Conservation (phyloP, 2,888 invertebrate species). For the Acrobasis repandana region DNA sequence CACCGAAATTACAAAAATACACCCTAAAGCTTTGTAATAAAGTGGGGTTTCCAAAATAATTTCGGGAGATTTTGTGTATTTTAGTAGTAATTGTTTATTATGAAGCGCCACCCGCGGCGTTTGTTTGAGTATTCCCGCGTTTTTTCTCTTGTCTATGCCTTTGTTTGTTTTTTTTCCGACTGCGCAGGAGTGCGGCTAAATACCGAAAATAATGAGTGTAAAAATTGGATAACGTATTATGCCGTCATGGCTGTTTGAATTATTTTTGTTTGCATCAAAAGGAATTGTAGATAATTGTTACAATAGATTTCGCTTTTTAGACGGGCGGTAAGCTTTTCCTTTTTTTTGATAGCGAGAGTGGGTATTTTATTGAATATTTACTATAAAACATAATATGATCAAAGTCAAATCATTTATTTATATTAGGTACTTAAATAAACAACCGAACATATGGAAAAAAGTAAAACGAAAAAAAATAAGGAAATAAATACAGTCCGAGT, state of each 20-base stretch:
- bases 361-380: conserved; percentile 1
- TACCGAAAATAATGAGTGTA: conserved; percentile 58
- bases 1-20: background rate
- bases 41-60: background rate
- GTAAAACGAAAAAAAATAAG: no score
- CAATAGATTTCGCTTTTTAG: conserved; percentile 14
- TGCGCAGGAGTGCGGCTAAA: conserved; percentile 51
- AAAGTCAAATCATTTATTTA: no score
- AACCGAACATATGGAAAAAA: no score
- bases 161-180: conserved; percentile 50
- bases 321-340: conserved; percentile 12
- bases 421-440: no score
- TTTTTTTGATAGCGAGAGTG: conserved; percentile 13
- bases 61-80: background rate
- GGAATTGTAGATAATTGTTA: conserved; percentile 18
- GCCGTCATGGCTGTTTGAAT: conserved; percentile 40
- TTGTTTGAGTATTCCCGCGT: conserved; percentile 49
- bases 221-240: conserved; percentile 59
- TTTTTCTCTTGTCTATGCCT: conserved; percentile 38
- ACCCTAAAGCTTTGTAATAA: background rate
- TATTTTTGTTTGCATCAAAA: conserved; percentile 27
- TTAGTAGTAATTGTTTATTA: conserved; percentile 27
- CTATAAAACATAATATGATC: no score
- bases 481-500: no score
- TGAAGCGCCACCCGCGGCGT: conserved; percentile 55